A percentile compares a stretch with the other conserved stretches of the same genome.
Conservation (phyloP, 2,113 vertebrate species). For the Gymnorhina tibicen region DNA sequence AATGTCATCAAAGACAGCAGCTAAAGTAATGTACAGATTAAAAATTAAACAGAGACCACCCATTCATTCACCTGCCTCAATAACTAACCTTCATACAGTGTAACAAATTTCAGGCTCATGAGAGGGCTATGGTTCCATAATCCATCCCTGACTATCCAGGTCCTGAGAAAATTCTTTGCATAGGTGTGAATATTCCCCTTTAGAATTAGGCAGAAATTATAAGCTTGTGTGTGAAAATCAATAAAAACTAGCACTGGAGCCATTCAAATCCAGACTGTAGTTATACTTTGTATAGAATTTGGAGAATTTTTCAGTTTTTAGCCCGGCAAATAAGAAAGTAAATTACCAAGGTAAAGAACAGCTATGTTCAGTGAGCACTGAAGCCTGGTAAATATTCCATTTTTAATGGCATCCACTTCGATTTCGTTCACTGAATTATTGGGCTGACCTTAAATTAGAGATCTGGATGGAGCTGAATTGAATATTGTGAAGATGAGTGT, state of each 20-base stretch:
- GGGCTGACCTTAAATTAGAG: constrained; percentile 59
- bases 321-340: background rate
- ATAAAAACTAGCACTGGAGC: background rate
- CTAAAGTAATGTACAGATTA: background rate
- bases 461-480: constrained; percentile 45
- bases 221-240: background rate
- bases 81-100: background rate
- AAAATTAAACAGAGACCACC: background rate
- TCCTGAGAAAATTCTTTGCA: background rate
- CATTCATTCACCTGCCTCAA: background rate
- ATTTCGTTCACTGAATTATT: constrained; percentile 55
- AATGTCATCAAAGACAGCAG: background rate
- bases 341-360: constrained; percentile 1
- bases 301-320: background rate
- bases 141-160: background rate
- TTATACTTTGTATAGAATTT: background rate
- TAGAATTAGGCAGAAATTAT: background rate
- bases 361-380: background rate
- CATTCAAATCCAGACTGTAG: background rate
- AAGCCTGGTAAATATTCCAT: constrained; percentile 44
- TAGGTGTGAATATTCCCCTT: background rate
- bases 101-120: background rate
- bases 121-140: background rate
- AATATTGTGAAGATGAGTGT: constrained; percentile 43
- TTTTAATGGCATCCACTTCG: constrained; percentile 57